Evolutionary conservation across 2,888 invertebrate genomes (phyloP).

Genomic region (Nomada fucata): DNA sequence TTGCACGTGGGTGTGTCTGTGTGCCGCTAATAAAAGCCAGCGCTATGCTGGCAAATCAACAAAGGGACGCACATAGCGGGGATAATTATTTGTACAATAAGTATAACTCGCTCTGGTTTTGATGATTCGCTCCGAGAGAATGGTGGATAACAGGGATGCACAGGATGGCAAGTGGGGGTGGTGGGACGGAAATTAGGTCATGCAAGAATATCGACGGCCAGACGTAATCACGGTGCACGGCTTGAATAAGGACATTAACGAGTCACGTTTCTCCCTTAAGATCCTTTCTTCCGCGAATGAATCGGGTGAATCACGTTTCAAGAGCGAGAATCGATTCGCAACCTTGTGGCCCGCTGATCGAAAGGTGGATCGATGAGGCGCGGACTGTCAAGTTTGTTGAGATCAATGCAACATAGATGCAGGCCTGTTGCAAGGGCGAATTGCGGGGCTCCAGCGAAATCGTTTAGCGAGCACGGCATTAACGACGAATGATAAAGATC

Average conservation of each 20-base stretch:
- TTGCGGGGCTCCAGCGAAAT: neutral
- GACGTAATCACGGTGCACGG: constrained; percentile 57
- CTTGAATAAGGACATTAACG: constrained; percentile 54
- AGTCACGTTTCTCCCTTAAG: constrained; percentile 42
- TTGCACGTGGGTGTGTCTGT: neutral
- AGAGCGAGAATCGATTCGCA: constrained; percentile 7
- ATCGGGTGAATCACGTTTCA: neutral
- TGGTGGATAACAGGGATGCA: neutral
- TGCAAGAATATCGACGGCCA: constrained; percentile 63
- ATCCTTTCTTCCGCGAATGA: constrained; percentile 11
- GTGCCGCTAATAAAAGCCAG: constrained; percentile 34
- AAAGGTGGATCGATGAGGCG: neutral
- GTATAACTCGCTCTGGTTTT: constrained; percentile 19
- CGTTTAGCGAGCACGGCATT: neutral
- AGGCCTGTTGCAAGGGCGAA: too few relatives aligned
- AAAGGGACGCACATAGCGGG: constrained; percentile 1
- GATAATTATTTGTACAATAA: constrained; percentile 55
- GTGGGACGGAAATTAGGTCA: constrained; percentile 65
- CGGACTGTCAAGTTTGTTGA: neutral
- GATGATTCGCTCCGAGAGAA: neutral
- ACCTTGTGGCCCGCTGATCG: constrained; percentile 7
- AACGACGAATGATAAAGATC: neutral
- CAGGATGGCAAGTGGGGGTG: neutral
- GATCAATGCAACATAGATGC: neutral
- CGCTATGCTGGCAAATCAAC: neutral